phyloP scores from a whole-genome alignment of 1,140 invertebrate genomes.

The Trichonephila clavipes region DNA sequence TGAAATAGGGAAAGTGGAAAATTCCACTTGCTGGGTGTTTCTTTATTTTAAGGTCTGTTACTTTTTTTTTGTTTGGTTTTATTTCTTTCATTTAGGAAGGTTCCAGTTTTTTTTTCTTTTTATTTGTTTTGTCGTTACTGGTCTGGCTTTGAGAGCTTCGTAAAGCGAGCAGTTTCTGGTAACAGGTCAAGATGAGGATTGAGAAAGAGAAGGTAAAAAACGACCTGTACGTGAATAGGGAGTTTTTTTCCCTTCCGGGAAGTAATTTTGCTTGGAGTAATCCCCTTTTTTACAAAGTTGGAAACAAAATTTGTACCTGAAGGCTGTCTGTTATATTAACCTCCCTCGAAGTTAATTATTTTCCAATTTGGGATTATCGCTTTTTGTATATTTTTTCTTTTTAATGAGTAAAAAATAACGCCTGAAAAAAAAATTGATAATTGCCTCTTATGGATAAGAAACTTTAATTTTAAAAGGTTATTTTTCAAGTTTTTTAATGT shows the following conservation, averaged over 20 bases:
- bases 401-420: too few species aligned
- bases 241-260: not conserved
- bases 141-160: not conserved
- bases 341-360: too few species aligned
- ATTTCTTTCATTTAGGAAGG: slow-evolving; percentile 50
- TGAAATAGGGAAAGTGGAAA: slow-evolving; percentile 71
- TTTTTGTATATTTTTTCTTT: too few species aligned
- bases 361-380: too few species aligned
- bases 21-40: slow-evolving; percentile 68
- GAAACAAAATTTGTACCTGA: too few species aligned
- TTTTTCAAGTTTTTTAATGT: too few species aligned
- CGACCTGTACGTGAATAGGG: not conserved
- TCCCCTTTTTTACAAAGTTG: too few species aligned
- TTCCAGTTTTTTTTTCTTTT: slow-evolving; percentile 17
- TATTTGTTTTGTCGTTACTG: not conserved
- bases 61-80: slow-evolving; percentile 35
- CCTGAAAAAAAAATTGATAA: too few species aligned
- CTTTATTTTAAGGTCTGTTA: slow-evolving; percentile 63
- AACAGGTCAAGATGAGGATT: slow-evolving; percentile 63
- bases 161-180: slow-evolving; percentile 21
- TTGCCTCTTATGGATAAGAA: too few species aligned
- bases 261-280: too few species aligned
- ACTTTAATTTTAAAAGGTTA: too few species aligned
- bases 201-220: not conserved
- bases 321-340: too few species aligned